Evolutionary conservation across 1,140 invertebrate genomes (phyloP).

Genomic region (Chironomus tepperi): DNA sequence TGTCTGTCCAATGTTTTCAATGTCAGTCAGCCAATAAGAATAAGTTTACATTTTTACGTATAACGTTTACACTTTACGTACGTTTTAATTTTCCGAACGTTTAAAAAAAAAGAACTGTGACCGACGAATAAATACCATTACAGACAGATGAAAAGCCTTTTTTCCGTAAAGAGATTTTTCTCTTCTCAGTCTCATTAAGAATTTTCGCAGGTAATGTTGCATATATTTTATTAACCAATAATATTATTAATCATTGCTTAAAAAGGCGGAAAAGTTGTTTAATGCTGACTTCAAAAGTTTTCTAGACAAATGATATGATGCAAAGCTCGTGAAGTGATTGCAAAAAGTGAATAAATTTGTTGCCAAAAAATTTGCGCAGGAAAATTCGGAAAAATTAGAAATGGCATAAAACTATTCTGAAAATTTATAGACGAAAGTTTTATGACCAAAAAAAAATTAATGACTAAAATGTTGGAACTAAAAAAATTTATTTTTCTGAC

Average conservation of each 20-base stretch:
- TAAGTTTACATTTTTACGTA: neutral
- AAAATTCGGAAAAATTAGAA: neutral
- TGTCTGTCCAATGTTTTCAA: no score
- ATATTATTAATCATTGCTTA: no score
- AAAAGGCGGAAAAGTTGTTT: no score
- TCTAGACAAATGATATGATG: no score
- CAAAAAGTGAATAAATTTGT: no score
- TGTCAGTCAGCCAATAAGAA: no score
- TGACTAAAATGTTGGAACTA: no score
- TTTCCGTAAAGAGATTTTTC: neutral
- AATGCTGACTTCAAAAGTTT: no score
- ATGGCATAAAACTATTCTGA: neutral
- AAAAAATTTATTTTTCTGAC: no score
- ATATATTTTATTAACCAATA: neutral
- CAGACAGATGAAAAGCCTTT: neutral
- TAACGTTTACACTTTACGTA: neutral
- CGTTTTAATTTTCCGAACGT: neutral
- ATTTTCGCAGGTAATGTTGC: neutral
- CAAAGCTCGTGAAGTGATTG: no score
- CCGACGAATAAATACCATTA: neutral
- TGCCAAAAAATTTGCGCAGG: neutral
- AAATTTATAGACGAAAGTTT: neutral
- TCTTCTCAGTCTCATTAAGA: conserved; percentile 1
- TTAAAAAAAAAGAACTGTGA: neutral
- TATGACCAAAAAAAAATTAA: no score